These are phyloP conservation scores for Pseudococcus longispinus DNA, from an alignment of 2,888 invertebrate species.

Conservation along the genomic window DNA sequence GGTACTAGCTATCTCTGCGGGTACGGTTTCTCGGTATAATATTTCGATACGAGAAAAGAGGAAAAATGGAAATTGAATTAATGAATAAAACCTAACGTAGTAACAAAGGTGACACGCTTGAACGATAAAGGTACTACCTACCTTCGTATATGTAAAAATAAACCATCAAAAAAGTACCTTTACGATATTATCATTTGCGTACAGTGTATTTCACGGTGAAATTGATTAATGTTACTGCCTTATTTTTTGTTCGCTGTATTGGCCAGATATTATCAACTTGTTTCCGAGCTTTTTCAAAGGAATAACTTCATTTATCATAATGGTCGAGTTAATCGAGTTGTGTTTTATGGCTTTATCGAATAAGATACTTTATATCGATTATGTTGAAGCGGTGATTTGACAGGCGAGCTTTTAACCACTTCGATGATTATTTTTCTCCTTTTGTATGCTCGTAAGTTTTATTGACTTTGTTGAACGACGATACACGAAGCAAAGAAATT, in stretches of 20 bases:
- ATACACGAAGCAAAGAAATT: not conserved
- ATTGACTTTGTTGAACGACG: conserved; percentile 6
- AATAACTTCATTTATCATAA: conserved; percentile 27
- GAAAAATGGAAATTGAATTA: conserved; percentile 2
- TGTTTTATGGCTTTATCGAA: conserved; percentile 7
- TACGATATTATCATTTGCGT: not conserved
- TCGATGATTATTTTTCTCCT: not conserved
- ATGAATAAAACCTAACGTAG: not conserved
- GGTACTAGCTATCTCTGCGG: no score
- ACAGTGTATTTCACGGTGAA: not conserved
- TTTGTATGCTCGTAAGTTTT: not conserved
- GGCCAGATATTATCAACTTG: conserved; percentile 15
- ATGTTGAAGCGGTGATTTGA: not conserved
- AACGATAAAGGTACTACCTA: not conserved
- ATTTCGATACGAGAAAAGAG: not conserved
- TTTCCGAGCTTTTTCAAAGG: not conserved
- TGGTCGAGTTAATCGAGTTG: not conserved
- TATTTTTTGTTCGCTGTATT: not conserved
- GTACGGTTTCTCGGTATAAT: not conserved
- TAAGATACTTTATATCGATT: conserved; percentile 19
- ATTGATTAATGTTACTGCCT: conserved; percentile 4
- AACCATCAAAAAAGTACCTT: not conserved
- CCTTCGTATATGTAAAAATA: not conserved
- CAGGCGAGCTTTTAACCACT: not conserved
- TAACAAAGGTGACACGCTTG: not conserved